Base-by-base conservation (phyloP, 2,888 invertebrate species). In the Megalurothrips usitatus region DNA sequence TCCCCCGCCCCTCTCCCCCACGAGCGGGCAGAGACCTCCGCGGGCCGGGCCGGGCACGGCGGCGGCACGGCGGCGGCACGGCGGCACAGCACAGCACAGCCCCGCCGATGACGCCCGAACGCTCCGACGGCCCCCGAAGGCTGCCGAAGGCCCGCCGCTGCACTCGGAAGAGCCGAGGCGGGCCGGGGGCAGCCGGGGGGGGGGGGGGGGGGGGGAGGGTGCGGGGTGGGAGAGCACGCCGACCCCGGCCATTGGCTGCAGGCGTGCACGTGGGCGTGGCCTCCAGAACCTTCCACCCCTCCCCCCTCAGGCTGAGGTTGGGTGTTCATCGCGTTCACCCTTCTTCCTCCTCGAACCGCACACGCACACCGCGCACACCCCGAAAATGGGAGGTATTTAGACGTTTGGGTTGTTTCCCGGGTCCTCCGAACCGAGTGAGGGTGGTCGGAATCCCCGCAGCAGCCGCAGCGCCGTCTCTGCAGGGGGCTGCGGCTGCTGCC, bases 241-340 rank as follows among this genome's bases (percentile, higher is more conserved):
- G 1, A 10, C 26, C 23, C 12, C 68, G 68, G 23, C 68, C 68
- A 75, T 75, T 75, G 68, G 68, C 68, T 75, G 68, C 68, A 75
- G 68, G 23, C 58, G 34, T 14, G 68, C 68, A 26, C 12, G 26
- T 19, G 68, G 68, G 68, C 68, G 68, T 75, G 68, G 68, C 68
- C 26, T 75, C 68, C 26, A 75, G 68, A 75, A 75, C 68, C 12
- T 75, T 75, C 68, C 68, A 75, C 68, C 68, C 68, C 68, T 75
- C 68, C 68, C 68, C 58, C 68, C 68, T 75, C 8, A 75, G 68
- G 68, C 68, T 26, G 68, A 26, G 26, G 23, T 58, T 43, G 34
- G 34, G 34, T 43, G 34, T 43, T 58, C 58, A 17, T 19, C 19
- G 58, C 0, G 58, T 26, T 75, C 68, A 75, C 68, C 68, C 68